Conservation (phyloP, 1,140 invertebrate species). For the Drosophila equinoxialis region DNA sequence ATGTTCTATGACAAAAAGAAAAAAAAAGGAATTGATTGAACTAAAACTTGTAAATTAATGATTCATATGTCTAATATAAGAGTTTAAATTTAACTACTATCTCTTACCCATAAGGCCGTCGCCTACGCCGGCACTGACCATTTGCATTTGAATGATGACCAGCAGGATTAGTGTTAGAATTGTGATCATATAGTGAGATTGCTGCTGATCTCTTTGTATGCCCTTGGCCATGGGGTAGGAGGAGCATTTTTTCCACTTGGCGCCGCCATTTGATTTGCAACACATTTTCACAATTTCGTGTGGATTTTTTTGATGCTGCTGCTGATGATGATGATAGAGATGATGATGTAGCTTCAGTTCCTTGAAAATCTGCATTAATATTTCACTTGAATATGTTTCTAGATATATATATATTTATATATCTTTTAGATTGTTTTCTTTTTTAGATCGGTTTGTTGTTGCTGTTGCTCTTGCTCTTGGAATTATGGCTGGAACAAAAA, state of each 20-base stretch:
- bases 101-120: slow-evolving; percentile 57
- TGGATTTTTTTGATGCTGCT: background rate
- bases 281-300: slow-evolving; percentile 66
- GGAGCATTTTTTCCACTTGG: slow-evolving; percentile 47
- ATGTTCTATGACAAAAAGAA: background rate
- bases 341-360: slow-evolving; percentile 56
- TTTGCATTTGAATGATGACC: slow-evolving; percentile 45
- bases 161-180: slow-evolving; percentile 46
- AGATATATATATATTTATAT: background rate
- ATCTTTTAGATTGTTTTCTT: slow-evolving; percentile 39
- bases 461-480: slow-evolving; percentile 37
- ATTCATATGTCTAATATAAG: background rate
- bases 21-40: slow-evolving; percentile 19
- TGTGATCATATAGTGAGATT: slow-evolving; percentile 20
- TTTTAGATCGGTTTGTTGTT: slow-evolving; percentile 8
- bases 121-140: slow-evolving; percentile 27
- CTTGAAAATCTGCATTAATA: slow-evolving; percentile 68
- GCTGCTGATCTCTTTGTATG: slow-evolving; percentile 29
- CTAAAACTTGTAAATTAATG: background rate
- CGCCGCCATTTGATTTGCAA: slow-evolving; percentile 64
- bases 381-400: slow-evolving; percentile 6
- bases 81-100: background rate
- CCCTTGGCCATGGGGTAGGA: slow-evolving; percentile 8
- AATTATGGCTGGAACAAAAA: slow-evolving; percentile 63
- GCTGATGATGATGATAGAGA: background rate